phyloP scores from a whole-genome alignment of 2,888 invertebrate species.

The Dioctria rufipes region DNA sequence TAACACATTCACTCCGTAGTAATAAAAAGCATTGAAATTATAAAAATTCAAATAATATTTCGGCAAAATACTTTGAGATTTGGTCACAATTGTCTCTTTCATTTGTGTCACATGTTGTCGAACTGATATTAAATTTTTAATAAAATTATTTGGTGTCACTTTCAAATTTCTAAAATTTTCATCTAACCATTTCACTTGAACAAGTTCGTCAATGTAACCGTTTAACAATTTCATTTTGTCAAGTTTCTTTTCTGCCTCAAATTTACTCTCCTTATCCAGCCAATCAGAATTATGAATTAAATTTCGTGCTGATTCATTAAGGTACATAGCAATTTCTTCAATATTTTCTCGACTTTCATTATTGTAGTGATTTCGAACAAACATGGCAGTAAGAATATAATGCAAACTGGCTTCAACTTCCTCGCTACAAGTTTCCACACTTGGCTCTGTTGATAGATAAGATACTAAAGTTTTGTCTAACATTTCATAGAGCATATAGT shows the following conservation, averaged over 20 bases:
- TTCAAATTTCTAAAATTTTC: slow-evolving; percentile 27
- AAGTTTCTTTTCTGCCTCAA: slow-evolving; percentile 49
- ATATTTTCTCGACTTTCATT: slow-evolving; percentile 6
- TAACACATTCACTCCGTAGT: slow-evolving; percentile 18
- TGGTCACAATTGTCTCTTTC: not conserved
- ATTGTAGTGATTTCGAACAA: slow-evolving; percentile 11
- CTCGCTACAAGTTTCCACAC: not conserved
- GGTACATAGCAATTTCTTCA: slow-evolving; percentile 3
- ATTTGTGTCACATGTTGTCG: slow-evolving; percentile 10
- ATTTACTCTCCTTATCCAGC: slow-evolving; percentile 46
- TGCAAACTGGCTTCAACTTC: slow-evolving; percentile 24
- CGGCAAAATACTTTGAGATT: not conserved
- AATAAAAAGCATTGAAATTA: slow-evolving; percentile 26
- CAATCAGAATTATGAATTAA: slow-evolving; percentile 9
- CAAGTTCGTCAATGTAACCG: slow-evolving; percentile 18
- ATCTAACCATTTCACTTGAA: slow-evolving; percentile 18
- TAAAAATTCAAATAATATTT: slow-evolving; percentile 31
- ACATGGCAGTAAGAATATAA: slow-evolving; percentile 2
- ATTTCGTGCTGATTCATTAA: not conserved
- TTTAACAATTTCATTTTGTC: slow-evolving; percentile 12
- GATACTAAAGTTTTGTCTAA: slow-evolving; percentile 26
- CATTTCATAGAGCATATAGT: slow-evolving; percentile 15
- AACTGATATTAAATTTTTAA: slow-evolving; percentile 26
- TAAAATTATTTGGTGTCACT: slow-evolving; percentile 12
- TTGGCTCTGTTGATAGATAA: not conserved